Evolutionary conservation across 1,140 invertebrate genomes (phyloP), one percentile per base, ranked within the genome.

Genomic region (Hyposmocoma kahamanoa): DNA sequence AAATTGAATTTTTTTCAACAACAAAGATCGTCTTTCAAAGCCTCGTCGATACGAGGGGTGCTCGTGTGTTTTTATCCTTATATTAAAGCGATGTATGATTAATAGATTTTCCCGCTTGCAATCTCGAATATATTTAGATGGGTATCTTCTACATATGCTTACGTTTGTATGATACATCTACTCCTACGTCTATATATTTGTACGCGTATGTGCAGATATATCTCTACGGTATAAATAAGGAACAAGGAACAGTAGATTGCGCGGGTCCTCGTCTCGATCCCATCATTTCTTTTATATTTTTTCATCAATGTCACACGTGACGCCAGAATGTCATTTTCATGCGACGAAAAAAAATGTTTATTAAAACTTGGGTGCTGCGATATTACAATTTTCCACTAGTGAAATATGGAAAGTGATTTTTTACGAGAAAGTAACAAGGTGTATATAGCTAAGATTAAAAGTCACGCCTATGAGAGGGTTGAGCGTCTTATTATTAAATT

Each of bases 251-350:
- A 63, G 59, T 58, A 51, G 58, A 53, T 52, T 21, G 36, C 49
- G 38, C 45, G 24, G 22, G 50, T 52, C 47, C 51, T 48, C 56
- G 51, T 72, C n/a, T n/a, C 72, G 74, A 78, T 67, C 61, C 67
- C 71, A 66, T 76, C 77, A 75, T 83, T 72, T 79, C 77, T 81
- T 82, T 83, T 82, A 84, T 84, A 83, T 84, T 83, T 83, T 84
- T 84, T 84, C 81, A 84, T 84, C 81, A 83, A 84, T 81, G 76
- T 83, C 77, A 83, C 81, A 84, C 66, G 79, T 84, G 81, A 83
- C 75, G 81, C 79, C 75, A 45, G 62, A 81, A 84, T 81, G 79
- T 80, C 81, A 84, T 81, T 84, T 84, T 84, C 79, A 80, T 83
- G 62, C 59, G 79, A 81, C 28, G 39, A 73, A 81, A 84, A 80